These are phyloP conservation scores for Andrena minutula DNA, from an alignment of 2,888 invertebrate genomes.

Conservation along the genomic window DNA sequence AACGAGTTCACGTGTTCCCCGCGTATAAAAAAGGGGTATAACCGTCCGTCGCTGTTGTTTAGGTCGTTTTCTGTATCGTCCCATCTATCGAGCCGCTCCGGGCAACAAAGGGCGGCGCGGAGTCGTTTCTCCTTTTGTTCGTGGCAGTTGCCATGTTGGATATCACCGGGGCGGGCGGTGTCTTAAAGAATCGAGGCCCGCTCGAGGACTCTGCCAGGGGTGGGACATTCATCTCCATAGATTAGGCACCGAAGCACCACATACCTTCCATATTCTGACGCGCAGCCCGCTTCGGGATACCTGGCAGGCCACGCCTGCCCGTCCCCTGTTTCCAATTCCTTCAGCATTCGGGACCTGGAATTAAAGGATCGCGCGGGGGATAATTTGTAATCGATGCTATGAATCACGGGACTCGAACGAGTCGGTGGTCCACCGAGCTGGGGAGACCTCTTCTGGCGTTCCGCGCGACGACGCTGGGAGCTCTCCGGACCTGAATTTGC, in stretches of 20 bases:
- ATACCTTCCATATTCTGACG: constrained; percentile 57
- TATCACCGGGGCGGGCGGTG: constrained; percentile 65
- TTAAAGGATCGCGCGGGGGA: constrained; percentile 12
- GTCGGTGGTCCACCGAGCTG: neutral
- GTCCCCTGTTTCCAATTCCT: constrained; percentile 13
- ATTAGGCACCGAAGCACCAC: constrained; percentile 67
- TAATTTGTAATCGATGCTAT: constrained; percentile 41
- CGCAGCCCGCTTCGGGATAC: constrained; percentile 64
- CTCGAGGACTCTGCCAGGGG: constrained; percentile 55
- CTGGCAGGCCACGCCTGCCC: constrained; percentile 75
- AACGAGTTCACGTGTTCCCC: constrained; percentile 40
- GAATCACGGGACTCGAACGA: constrained; percentile 18
- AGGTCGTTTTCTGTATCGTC: constrained; percentile 56
- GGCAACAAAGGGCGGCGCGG: constrained; percentile 56
- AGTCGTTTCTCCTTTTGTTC: constrained; percentile 58
- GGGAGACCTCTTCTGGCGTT: neutral
- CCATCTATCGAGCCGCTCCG: constrained; percentile 35
- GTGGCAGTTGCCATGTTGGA: constrained; percentile 54
- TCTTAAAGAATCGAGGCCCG: constrained; percentile 59
- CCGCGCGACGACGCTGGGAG: neutral
- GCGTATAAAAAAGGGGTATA: constrained; percentile 36
- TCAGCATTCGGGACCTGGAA: constrained; percentile 3
- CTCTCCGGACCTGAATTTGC: neutral
- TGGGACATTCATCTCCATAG: constrained; percentile 75
- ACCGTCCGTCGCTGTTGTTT: constrained; percentile 46